Evolutionary conservation across 2,888 invertebrate genomes (phyloP).

Genomic region (Megaustenia siamemsis): DNA sequence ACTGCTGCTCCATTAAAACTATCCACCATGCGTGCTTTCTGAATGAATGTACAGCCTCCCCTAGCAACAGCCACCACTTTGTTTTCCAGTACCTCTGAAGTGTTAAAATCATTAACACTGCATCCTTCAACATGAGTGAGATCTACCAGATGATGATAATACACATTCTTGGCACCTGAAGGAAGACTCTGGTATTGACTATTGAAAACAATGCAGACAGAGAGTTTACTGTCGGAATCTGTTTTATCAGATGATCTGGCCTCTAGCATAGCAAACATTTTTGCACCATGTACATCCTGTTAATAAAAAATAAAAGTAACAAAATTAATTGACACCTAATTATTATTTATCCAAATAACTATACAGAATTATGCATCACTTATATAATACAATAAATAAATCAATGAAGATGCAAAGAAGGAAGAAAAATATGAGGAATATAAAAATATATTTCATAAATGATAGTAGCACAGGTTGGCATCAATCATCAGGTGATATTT

Average conservation of each 20-base stretch:
- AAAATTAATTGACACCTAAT: no score
- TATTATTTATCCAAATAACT: no score
- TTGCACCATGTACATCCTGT: not conserved
- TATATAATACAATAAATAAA: no score
- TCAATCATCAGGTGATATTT: no score
- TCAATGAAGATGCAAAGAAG: no score
- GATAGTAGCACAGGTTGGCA: no score
- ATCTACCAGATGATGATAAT: constrained; percentile 8
- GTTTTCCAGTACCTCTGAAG: constrained; percentile 28
- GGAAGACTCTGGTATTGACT: constrained; percentile 33
- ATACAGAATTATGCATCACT: no score
- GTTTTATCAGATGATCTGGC: not conserved
- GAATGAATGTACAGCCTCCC: constrained; percentile 74
- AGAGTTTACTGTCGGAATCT: not conserved
- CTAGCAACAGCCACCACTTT: constrained; percentile 68
- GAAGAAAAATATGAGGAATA: no score
- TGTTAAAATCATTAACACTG: constrained; percentile 10
- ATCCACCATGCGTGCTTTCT: constrained; percentile 73
- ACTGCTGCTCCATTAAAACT: constrained; percentile 63
- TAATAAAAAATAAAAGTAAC: not conserved
- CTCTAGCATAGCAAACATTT: constrained; percentile 1
- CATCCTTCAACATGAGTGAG: constrained; percentile 40
- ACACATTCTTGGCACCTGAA: not conserved
- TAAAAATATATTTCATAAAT: no score
- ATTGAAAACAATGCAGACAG: constrained; percentile 34